Conservation (phyloP, 1,140 invertebrate species). For the Ceratina calcarata region DNA sequence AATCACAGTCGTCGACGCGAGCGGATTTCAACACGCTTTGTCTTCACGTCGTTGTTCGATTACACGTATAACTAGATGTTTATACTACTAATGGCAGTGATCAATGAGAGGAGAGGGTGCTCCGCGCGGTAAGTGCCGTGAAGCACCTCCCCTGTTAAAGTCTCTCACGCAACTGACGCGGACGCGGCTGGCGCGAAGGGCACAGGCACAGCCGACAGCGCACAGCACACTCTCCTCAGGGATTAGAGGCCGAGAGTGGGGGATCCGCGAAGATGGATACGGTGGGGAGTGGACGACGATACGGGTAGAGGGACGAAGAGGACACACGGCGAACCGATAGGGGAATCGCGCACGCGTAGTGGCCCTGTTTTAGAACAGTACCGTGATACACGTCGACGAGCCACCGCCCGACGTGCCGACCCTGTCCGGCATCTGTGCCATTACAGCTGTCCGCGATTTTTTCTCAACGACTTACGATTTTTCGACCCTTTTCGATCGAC, state of each 20-base stretch:
- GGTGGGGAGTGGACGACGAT: slow-evolving; percentile 10
- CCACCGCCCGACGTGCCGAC: slow-evolving; percentile 71
- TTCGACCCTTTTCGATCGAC: too few species aligned
- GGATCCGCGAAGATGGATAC: slow-evolving; percentile 16
- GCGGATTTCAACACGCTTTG: not conserved
- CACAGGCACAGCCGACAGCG: too few species aligned
- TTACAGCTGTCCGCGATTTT: slow-evolving; percentile 6
- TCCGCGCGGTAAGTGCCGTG: slow-evolving; percentile 58
- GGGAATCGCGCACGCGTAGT: slow-evolving; percentile 73
- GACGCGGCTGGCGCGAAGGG: slow-evolving; percentile 62
- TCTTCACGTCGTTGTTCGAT: not conserved
- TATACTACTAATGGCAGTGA: slow-evolving; percentile 71
- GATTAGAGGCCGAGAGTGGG: slow-evolving; percentile 59
- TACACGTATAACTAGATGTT: slow-evolving; percentile 21
- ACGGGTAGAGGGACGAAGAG: slow-evolving; percentile 18
- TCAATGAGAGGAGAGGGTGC: slow-evolving; percentile 57
- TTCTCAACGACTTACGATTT: too few species aligned
- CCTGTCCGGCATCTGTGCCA: slow-evolving; percentile 33
- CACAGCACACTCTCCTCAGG: slow-evolving; percentile 33
- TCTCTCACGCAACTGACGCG: slow-evolving; percentile 79
- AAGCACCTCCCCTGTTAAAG: slow-evolving; percentile 72
- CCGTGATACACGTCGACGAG: slow-evolving; percentile 67
- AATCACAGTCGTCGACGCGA: not conserved
- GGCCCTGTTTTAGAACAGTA: slow-evolving; percentile 72
- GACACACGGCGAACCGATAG: slow-evolving; percentile 18